phyloP scores from a whole-genome alignment of 2,888 invertebrate genomes.

The Scaptomyza reducta region DNA sequence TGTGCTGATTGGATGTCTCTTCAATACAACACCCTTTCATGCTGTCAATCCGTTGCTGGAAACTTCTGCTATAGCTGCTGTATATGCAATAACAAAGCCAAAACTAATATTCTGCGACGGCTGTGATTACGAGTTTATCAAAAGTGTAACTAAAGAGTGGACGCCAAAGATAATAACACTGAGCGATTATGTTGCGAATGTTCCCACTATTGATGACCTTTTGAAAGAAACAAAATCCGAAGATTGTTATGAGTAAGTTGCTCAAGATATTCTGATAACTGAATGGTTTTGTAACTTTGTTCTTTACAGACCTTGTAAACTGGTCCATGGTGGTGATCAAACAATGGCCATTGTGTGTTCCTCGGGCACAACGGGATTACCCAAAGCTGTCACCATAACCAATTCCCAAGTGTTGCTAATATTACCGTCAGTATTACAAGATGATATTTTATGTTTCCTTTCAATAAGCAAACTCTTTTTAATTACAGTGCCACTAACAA shows the following conservation, averaged over 20 bases:
- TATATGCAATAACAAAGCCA: conserved; percentile 58
- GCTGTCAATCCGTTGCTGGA: conserved; percentile 56
- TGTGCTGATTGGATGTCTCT: conserved; percentile 50
- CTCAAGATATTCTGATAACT: background rate
- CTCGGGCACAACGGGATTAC: conserved; percentile 68
- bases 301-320: conserved; percentile 27
- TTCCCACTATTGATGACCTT: conserved; percentile 25
- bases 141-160: conserved; percentile 38
- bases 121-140: conserved; percentile 37
- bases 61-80: conserved; percentile 23
- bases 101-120: conserved; percentile 68
- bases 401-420: conserved; percentile 35
- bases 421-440: conserved; percentile 16
- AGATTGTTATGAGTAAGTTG: conserved; percentile 26
- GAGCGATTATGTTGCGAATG: conserved; percentile 19
- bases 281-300: background rate
- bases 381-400: conserved; percentile 64
- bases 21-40: conserved; percentile 63
- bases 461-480: background rate
- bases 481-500: conserved; percentile 13
- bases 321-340: conserved; percentile 44
- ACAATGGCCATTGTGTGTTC: conserved; percentile 64
- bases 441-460: too few relatives aligned
- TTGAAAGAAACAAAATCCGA: conserved; percentile 6
- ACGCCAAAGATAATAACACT: conserved; percentile 36